Evolutionary conservation across 1,140 invertebrate genomes (phyloP).

Genomic region (Magallana angulata): DNA sequence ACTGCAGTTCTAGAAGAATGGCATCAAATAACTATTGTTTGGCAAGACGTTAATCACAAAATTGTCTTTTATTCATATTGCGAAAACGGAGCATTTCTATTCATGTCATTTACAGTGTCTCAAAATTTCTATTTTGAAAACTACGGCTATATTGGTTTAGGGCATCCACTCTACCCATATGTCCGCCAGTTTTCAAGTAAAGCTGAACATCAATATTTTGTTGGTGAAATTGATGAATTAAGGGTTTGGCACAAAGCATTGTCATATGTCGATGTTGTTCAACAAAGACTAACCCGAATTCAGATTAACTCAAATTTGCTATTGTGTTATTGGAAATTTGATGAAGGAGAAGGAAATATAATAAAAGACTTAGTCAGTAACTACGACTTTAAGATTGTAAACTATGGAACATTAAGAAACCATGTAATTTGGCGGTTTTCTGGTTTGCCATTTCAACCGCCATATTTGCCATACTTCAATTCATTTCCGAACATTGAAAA

Average conservation of each 20-base stretch:
- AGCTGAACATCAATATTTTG: slow-evolving; percentile 44
- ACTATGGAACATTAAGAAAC: background rate
- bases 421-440: slow-evolving; percentile 51
- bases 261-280: slow-evolving; percentile 50
- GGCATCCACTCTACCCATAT: slow-evolving; percentile 39
- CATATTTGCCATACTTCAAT: slow-evolving; percentile 17
- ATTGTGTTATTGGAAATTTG: slow-evolving; percentile 60
- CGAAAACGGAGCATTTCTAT: slow-evolving; percentile 26
- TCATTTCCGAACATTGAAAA: slow-evolving; percentile 32
- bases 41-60: slow-evolving; percentile 31
- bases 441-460: slow-evolving; percentile 41
- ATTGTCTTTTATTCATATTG: slow-evolving; percentile 36
- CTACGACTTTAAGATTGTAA: slow-evolving; percentile 51
- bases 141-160: slow-evolving; percentile 50
- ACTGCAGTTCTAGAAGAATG: slow-evolving; percentile 45
- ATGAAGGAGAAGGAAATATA: slow-evolving; percentile 60
- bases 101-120: slow-evolving; percentile 38
- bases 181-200: background rate
- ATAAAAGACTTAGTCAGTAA: slow-evolving; percentile 47
- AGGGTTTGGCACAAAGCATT: slow-evolving; percentile 59
- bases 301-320: slow-evolving; percentile 20
- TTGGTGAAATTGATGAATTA: slow-evolving; percentile 63
- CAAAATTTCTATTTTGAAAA: background rate
- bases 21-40: slow-evolving; percentile 50
- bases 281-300: slow-evolving; percentile 29